These are phyloP conservation scores for Eupithecia abbreviata DNA, from an alignment of 2,888 invertebrate genomes.

Conservation along the genomic window DNA sequence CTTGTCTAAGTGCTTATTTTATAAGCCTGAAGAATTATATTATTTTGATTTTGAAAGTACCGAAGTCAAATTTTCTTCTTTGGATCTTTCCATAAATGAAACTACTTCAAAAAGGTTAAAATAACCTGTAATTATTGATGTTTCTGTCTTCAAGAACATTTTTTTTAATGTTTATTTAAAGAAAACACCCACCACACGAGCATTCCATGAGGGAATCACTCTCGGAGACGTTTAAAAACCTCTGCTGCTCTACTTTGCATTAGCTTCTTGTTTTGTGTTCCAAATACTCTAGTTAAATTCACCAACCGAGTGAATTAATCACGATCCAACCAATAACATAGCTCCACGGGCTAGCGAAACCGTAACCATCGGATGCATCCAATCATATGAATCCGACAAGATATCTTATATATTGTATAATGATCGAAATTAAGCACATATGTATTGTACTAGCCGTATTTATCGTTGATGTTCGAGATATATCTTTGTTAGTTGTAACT, in stretches of 20 bases:
- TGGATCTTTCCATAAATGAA: no score
- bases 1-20: no score
- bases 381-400: slow-evolving; percentile 12
- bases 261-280: slow-evolving; percentile 29
- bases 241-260: neutral
- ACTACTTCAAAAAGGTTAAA: no score
- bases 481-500: slow-evolving; percentile 38
- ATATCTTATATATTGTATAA: slow-evolving; percentile 8
- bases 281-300: slow-evolving; percentile 10
- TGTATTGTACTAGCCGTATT: slow-evolving; percentile 19
- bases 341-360: slow-evolving; percentile 35
- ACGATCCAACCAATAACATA: slow-evolving; percentile 34
- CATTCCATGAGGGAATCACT: neutral
- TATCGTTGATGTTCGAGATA: slow-evolving; percentile 31
- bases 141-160: no score
- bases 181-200: neutral
- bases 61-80: no score
- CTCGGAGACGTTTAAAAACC: neutral
- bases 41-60: no score
- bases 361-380: slow-evolving; percentile 21
- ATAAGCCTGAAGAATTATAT: no score
- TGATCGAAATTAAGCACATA: slow-evolving; percentile 28
- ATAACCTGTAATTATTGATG: no score
- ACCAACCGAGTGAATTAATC: neutral
- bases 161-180: no score